Conservation (phyloP, 2,888 invertebrate genomes). For the Lepidonotus clava region DNA sequence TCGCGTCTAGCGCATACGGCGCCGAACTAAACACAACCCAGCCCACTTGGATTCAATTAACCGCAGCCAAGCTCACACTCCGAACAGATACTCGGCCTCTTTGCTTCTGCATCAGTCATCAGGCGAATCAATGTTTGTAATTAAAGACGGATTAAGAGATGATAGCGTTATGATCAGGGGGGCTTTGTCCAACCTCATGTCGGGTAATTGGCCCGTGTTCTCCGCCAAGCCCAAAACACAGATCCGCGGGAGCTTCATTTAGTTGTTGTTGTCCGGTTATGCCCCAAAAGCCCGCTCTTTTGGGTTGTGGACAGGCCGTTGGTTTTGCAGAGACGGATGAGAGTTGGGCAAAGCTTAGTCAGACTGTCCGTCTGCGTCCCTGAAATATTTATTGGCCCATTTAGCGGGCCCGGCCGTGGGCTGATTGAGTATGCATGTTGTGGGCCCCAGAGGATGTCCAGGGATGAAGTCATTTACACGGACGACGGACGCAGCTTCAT, state of each 20-base stretch:
- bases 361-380: constrained; percentile 26
- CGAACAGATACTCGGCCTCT: neutral
- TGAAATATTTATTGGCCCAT: constrained; percentile 49
- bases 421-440: constrained; percentile 48
- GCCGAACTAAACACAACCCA: neutral
- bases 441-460: constrained; percentile 7
- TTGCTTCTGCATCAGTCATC: neutral
- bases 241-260: constrained; percentile 1
- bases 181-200: neutral
- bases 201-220: constrained; percentile 29
- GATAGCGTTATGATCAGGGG: constrained; percentile 30
- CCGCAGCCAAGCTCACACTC: neutral
- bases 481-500: constrained; percentile 29
- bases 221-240: neutral
- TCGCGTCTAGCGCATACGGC: neutral
- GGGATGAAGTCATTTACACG: constrained; percentile 48
- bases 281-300: too few relatives aligned
- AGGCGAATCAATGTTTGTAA: constrained; percentile 18
- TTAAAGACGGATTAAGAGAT: constrained; percentile 30
- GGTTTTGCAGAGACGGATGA: neutral
- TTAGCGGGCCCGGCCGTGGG: neutral
- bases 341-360: constrained; percentile 18
- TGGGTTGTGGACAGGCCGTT: neutral
- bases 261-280: neutral
- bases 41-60: neutral